Conservation (phyloP, 2,888 invertebrate species). For the Drosophila villosipedis region DNA sequence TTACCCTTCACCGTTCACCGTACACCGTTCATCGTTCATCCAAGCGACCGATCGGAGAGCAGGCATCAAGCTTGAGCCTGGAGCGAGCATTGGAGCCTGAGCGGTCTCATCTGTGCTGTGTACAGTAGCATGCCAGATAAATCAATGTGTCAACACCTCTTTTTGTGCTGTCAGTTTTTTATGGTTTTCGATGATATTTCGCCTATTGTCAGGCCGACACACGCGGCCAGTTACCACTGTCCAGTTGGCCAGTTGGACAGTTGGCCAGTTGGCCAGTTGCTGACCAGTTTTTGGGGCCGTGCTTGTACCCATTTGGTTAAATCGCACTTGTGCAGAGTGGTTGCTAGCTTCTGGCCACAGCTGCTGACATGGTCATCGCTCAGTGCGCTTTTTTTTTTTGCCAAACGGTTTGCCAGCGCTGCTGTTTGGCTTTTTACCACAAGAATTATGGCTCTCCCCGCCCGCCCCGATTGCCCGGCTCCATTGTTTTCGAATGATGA, state of each 20-base stretch:
- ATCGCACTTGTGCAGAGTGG: slow-evolving; percentile 55
- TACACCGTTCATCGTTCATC: neutral
- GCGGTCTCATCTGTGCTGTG: slow-evolving; percentile 73
- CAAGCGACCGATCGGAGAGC: neutral
- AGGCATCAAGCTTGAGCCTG: slow-evolving; percentile 16
- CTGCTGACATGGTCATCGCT: slow-evolving; percentile 66
- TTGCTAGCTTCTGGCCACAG: slow-evolving; percentile 28
- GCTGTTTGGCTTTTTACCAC: slow-evolving; percentile 70
- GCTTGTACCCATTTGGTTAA: slow-evolving; percentile 75
- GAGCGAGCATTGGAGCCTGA: slow-evolving; percentile 20
- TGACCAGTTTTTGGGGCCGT: slow-evolving; percentile 64
- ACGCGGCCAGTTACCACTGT: slow-evolving; percentile 50
- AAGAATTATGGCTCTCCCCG: slow-evolving; percentile 79
- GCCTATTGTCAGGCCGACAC: slow-evolving; percentile 82
- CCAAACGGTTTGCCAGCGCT: slow-evolving; percentile 23
- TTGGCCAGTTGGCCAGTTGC: slow-evolving; percentile 20
- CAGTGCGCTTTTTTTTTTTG: slow-evolving; percentile 34
- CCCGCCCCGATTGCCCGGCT: neutral
- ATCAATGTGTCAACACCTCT: slow-evolving; percentile 86
- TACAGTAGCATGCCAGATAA: slow-evolving; percentile 85
- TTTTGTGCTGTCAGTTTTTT: slow-evolving; percentile 85
- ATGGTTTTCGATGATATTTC: slow-evolving; percentile 84
- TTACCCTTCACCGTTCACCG: neutral
- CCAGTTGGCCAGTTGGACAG: neutral
- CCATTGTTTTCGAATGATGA: slow-evolving; percentile 65